Evolutionary conservation across 37 sponge, comb jelly and placozoan species (phyloP), one percentile per base, ranked within the genome.

Genomic region (Oopsacas minuta): DNA sequence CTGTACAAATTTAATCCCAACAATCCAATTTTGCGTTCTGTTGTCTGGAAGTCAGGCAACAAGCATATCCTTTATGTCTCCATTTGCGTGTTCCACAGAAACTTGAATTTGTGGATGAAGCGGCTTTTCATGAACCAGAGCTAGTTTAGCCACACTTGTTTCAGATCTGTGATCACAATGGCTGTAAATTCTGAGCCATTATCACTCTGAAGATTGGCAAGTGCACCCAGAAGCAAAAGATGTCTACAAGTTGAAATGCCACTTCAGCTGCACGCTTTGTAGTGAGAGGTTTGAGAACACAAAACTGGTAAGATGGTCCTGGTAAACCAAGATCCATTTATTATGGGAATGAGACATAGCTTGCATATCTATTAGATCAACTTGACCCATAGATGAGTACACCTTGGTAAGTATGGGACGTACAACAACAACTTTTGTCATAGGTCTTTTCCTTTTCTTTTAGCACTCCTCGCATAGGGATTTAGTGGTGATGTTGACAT

Each of bases 391-490:
- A n/a, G n/a, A n/a, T n/a, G n/a, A n/a, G n/a, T n/a, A 42, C 49
- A 17, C 49, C 49, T 42, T 42, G 49, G 49, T 42, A 15, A 42
- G 49, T 42, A 42, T 42, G 49, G 49, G 49, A 15, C 49, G 49
- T 42, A 42, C 49, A 42, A 42, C 49, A 42, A 42, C 49, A 42
- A 8, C 49, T 42, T 42, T 42, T 42, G 49, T 42, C 49, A 42
- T 42, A 42, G 49, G 49, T 42, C 49, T 8, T 15, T 42, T 42
- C 15, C 49, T 42, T 42, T 42, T 61, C 30, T 61, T 10, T 61
- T 61, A 34, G 75, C 75, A 61, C 75, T n/a, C 75, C 75, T 61
- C 75, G 22, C 75, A 61, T 3, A 61, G 75, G 22, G 75, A 61
- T 61, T 61, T 61, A 12, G 75, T 61, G 75, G 75, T 61, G 75